Conservation (phyloP, 2,797 vertebrate species). For the Sebastes hopkinsi region DNA sequence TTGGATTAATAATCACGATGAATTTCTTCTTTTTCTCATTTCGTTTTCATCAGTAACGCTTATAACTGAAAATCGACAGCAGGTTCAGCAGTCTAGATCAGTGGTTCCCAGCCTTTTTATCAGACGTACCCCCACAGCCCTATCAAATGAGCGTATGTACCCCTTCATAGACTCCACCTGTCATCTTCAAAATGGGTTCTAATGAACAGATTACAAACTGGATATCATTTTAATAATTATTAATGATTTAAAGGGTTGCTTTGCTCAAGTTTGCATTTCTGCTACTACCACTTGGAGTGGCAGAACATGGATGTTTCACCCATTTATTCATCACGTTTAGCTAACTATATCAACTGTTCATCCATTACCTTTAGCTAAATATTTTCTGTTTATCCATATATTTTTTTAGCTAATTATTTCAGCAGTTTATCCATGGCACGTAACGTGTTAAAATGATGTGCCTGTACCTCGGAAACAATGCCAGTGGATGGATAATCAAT, state of each 20-base stretch:
- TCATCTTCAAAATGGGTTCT: not conserved
- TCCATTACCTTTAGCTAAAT: too few relatives aligned
- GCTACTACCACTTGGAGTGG: not conserved
- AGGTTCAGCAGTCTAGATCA: not conserved
- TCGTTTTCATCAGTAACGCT: not conserved
- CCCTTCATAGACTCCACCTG: too few relatives aligned
- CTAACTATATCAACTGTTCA: too few relatives aligned
- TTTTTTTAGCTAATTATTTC: not conserved
- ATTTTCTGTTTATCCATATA: too few relatives aligned
- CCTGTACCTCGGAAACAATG: not conserved
- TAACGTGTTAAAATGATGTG: not conserved
- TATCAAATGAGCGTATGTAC: not conserved
- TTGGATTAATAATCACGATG: conserved; percentile 16
- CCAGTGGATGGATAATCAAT: not conserved
- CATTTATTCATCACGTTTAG: not conserved
- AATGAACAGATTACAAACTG: not conserved
- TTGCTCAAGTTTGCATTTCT: not conserved
- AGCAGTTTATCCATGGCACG: too few relatives aligned
- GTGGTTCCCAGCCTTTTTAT: not conserved
- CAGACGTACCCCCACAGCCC: not conserved
- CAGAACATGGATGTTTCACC: not conserved
- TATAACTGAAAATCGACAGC: not conserved
- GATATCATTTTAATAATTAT: not conserved
- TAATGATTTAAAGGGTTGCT: not conserved
- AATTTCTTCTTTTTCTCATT: not conserved